These are phyloP conservation scores for Rhyacophila brunnea DNA, from an alignment of 1,140 invertebrate species.

Conservation along the genomic window DNA sequence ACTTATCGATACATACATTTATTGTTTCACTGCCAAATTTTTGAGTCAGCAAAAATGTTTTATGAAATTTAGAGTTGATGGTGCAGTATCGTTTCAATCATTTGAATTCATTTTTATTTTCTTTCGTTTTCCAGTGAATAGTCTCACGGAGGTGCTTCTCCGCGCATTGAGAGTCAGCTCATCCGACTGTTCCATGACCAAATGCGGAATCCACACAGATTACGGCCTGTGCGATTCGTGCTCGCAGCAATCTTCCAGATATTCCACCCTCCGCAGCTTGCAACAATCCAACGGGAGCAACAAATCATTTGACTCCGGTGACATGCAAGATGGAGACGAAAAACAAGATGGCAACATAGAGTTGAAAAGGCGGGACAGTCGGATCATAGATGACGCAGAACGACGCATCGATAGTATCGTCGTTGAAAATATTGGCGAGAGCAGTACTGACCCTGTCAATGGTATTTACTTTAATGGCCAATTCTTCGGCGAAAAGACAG, in stretches of 20 bases:
- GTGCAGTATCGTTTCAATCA: no score
- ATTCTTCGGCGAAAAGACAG: no score
- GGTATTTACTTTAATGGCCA: no score
- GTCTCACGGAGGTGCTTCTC: constrained; percentile 27
- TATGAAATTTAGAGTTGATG: no score
- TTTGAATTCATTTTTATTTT: constrained; percentile 5
- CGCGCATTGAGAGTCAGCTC: constrained; percentile 15
- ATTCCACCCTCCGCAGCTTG: not conserved
- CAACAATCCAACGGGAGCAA: constrained; percentile 3
- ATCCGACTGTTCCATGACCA: constrained; percentile 19
- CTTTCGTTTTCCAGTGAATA: constrained; percentile 25
- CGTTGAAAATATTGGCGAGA: constrained; percentile 31
- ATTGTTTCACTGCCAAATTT: no score
- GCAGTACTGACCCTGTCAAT: constrained; percentile 24
- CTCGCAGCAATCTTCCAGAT: not conserved
- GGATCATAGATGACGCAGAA: no score
- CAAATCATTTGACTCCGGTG: not conserved
- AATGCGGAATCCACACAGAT: constrained; percentile 7
- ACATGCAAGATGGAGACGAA: not conserved
- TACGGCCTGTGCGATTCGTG: constrained; percentile 28
- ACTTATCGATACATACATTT: no score
- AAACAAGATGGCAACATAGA: not conserved
- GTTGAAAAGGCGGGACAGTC: not conserved
- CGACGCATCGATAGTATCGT: constrained; percentile 9
- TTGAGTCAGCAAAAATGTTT: no score